These are phyloP conservation scores for Aphelocoma coerulescens DNA, from an alignment of 2,113 vertebrate genomes.

Conservation along the genomic window DNA sequence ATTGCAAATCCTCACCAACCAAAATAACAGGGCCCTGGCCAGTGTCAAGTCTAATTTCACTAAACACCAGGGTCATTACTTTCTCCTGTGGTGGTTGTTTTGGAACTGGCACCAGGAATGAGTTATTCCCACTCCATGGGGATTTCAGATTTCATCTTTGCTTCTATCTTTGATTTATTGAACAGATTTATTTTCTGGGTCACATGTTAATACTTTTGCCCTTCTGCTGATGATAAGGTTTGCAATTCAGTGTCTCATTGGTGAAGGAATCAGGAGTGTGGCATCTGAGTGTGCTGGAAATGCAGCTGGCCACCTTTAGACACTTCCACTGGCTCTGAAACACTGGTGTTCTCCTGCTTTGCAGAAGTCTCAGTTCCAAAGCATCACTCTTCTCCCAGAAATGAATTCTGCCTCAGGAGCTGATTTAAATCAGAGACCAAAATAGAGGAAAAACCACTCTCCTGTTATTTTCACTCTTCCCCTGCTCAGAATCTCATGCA, in stretches of 20 bases:
- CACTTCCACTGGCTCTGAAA: not conserved
- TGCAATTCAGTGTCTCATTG: not conserved
- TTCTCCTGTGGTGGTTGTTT: not conserved
- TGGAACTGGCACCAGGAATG: not conserved
- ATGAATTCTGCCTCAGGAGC: not conserved
- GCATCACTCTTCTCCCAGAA: not conserved
- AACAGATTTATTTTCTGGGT: not conserved
- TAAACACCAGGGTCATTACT: not conserved
- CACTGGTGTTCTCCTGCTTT: not conserved
- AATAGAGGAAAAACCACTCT: not conserved
- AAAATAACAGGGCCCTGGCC: not conserved
- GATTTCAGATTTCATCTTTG: not conserved
- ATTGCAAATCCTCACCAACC: conserved; percentile 6
- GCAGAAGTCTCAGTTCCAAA: not conserved
- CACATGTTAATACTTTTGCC: not conserved
- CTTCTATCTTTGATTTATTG: not conserved
- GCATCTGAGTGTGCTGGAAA: not conserved
- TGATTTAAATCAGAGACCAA: not conserved
- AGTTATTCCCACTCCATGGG: not conserved
- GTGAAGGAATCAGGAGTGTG: not conserved
- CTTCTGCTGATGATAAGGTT: not conserved
- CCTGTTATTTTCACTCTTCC: not conserved
- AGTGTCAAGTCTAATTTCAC: conserved; percentile 2
- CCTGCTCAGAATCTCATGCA: not conserved
- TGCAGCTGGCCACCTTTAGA: not conserved